Conservation (phyloP, 2,888 invertebrate genomes). For the Cerastoderma edule region DNA sequence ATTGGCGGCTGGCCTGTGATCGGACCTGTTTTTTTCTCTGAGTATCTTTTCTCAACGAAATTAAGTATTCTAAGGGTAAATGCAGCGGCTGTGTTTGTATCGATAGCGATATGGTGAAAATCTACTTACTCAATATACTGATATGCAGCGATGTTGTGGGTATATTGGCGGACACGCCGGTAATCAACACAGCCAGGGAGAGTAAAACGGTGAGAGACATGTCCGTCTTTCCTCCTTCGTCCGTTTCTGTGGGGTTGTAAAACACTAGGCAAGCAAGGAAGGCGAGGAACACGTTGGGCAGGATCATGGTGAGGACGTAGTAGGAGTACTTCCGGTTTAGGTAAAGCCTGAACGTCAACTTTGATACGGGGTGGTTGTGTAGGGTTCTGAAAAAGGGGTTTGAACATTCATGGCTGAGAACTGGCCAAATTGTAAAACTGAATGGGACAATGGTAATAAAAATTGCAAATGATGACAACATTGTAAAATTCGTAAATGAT, state of each 20-base stretch:
- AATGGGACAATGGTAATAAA: too few species aligned
- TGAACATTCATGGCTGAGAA: too few species aligned
- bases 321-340: constrained; percentile 4
- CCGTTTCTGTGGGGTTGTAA: constrained; percentile 3
- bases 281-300: not conserved
- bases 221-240: not conserved
- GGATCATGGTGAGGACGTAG: not conserved
- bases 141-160: not conserved
- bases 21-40: too few species aligned
- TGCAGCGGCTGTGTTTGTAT: too few species aligned
- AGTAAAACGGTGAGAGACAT: not conserved
- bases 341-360: not conserved
- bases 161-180: not conserved
- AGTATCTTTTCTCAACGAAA: too few species aligned
- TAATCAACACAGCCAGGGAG: not conserved
- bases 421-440: too few species aligned
- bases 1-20: too few species aligned
- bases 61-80: too few species aligned
- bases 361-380: not conserved
- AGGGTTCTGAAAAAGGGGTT: constrained; percentile 5
- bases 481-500: too few species aligned
- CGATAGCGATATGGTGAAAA: too few species aligned
- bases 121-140: constrained; percentile 8
- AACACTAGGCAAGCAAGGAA: not conserved
- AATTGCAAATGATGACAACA: too few species aligned